These are phyloP conservation scores for Whitmania pigra DNA, from an alignment of 1,140 invertebrate species.

Conservation along the genomic window DNA sequence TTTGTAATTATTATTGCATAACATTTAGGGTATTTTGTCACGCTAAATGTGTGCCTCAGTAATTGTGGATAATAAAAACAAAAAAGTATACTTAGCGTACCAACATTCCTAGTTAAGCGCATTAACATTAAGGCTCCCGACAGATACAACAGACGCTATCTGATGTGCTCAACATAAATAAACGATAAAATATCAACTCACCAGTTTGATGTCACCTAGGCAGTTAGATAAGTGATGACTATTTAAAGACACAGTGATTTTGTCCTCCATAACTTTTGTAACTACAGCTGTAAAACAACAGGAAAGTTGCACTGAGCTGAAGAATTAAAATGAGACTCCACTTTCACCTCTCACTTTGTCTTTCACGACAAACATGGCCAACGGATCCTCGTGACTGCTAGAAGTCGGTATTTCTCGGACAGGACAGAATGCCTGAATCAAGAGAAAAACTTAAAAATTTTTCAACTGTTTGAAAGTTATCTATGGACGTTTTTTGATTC, in stretches of 20 bases:
- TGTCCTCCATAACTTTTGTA: not conserved
- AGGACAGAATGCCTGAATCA: constrained; percentile 14
- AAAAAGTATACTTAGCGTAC: too few species aligned
- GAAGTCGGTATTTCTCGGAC: not conserved
- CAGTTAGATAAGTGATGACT: not conserved
- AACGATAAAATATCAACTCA: not conserved
- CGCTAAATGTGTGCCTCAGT: too few species aligned
- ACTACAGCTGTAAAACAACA: not conserved
- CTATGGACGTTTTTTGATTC: too few species aligned
- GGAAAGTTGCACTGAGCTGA: not conserved
- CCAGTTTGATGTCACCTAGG: not conserved
- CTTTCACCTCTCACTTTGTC: constrained; percentile 14
- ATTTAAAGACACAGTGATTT: not conserved
- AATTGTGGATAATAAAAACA: too few species aligned
- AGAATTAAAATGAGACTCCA: not conserved
- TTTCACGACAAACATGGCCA: constrained; percentile 1
- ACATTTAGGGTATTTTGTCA: too few species aligned
- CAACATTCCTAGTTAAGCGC: too few species aligned
- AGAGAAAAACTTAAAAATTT: not conserved
- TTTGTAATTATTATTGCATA: too few species aligned
- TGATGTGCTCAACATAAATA: not conserved
- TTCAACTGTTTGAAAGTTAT: too few species aligned
- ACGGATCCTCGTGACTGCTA: not conserved
- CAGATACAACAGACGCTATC: too few species aligned
- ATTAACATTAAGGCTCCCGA: too few species aligned